A percentile compares a stretch with the other conserved stretches of the same genome.
phyloP scores from a whole-genome alignment of 2,113 vertebrate genomes.

The Aphyosemion australe region DNA sequence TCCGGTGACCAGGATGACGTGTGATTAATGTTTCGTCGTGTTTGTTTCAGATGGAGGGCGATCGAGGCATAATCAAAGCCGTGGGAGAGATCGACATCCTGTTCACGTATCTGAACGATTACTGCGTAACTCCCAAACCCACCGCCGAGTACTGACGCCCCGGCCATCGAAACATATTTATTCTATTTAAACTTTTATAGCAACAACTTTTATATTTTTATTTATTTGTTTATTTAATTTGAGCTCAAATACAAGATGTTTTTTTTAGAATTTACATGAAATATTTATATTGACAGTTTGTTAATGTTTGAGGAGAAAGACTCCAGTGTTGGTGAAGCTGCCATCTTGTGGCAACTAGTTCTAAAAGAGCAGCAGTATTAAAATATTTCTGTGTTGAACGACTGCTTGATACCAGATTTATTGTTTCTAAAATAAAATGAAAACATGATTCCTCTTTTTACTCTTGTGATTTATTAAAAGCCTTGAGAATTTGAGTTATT shows the following conservation, averaged over 20 bases:
- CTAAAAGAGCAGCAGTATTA: constrained; percentile 32
- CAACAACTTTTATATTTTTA: constrained; percentile 45
- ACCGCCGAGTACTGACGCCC: neutral
- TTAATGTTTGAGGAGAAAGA: constrained; percentile 27
- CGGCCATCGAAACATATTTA: neutral
- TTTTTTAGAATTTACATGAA: constrained; percentile 6
- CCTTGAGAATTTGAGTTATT: no score
- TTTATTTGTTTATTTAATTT: constrained; percentile 63
- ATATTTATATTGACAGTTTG: constrained; percentile 59
- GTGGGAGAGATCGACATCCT: constrained; percentile 69
- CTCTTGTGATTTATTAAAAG: neutral
- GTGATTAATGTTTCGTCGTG: neutral
- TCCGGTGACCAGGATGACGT: no score
- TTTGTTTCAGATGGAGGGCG: constrained; percentile 46
- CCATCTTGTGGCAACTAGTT: constrained; percentile 47
- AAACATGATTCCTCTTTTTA: no score
- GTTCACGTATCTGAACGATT: constrained; percentile 61
- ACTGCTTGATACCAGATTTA: neutral
- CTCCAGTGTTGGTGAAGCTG: constrained; percentile 37
- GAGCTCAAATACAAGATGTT: constrained; percentile 4
- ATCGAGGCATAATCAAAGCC: constrained; percentile 49
- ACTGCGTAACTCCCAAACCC: constrained; percentile 31
- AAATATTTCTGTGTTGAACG: neutral
- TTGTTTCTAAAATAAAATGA: constrained; percentile 7
- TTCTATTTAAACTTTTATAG: constrained; percentile 34